Percentiles rank a stretch among this genome's conserved stretches.
These are phyloP conservation scores for Ageneiosus marmoratus DNA, from an alignment of 2,113 vertebrate genomes.

Conservation along the genomic window DNA sequence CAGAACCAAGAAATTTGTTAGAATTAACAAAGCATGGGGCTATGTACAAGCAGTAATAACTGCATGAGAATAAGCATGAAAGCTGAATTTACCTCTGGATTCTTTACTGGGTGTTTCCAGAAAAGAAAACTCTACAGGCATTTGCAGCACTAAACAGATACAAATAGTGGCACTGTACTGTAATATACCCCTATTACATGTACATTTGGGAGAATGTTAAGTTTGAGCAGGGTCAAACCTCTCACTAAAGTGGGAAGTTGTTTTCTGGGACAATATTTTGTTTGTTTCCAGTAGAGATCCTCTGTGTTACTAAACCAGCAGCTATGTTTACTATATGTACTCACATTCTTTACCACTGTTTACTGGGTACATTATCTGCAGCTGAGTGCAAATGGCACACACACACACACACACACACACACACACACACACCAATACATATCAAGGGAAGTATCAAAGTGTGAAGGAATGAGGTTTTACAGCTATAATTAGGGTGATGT, in stretches of 20 bases:
- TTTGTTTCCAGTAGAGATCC: constrained; percentile 30
- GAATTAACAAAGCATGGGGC: too few relatives aligned
- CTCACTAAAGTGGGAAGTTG: constrained; percentile 5
- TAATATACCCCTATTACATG: neutral
- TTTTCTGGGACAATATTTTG: neutral
- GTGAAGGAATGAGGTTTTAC: constrained; percentile 34
- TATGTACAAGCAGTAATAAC: neutral
- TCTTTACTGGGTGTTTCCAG: neutral
- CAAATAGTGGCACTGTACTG: neutral
- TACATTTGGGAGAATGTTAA: neutral
- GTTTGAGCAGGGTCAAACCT: neutral
- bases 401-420: too few relatives aligned
- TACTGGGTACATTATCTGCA: too few relatives aligned
- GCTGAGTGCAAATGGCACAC: too few relatives aligned
- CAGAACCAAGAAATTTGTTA: neutral
- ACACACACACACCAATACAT: neutral
- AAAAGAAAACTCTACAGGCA: neutral
- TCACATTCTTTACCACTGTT: neutral
- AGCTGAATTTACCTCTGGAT: neutral
- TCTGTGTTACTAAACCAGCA: neutral
- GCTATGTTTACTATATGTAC: neutral
- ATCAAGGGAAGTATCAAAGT: neutral
- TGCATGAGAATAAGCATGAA: neutral
- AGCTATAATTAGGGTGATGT: constrained; percentile 52
- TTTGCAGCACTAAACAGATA: neutral